phyloP scores from a whole-genome alignment of 2,888 invertebrate genomes.

The Bellardia bayeri region DNA sequence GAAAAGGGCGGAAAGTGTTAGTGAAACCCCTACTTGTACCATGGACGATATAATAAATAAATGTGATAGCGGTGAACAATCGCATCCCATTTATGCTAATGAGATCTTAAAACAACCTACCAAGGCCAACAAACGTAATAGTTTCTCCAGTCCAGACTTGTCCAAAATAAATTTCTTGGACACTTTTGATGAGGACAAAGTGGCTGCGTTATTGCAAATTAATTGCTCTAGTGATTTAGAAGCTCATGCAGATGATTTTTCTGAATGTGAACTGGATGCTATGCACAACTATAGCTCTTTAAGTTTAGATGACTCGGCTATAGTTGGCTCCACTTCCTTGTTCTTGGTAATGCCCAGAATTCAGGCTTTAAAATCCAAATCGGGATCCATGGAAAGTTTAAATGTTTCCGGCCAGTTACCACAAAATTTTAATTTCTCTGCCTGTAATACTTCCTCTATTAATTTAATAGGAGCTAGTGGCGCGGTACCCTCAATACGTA shows the following conservation, averaged over 20 bases:
- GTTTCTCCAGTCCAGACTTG: constrained; percentile 84
- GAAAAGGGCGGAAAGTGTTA: constrained; percentile 80
- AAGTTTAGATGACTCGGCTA: constrained; percentile 73
- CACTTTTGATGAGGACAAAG: constrained; percentile 77
- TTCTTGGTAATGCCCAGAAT: neutral
- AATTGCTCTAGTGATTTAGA: constrained; percentile 76
- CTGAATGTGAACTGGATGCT: constrained; percentile 72
- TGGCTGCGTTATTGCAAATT: constrained; percentile 73
- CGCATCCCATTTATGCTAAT: constrained; percentile 69
- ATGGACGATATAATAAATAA: constrained; percentile 75
- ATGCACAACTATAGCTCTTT: constrained; percentile 76
- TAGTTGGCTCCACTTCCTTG: constrained; percentile 51
- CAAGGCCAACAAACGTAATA: constrained; percentile 80
- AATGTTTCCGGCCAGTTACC: constrained; percentile 83
- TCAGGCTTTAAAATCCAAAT: constrained; percentile 55
- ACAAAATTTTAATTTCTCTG: constrained; percentile 83
- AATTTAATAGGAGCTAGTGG: constrained; percentile 83
- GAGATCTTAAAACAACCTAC: constrained; percentile 55
- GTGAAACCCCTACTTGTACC: constrained; percentile 77
- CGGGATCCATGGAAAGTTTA: constrained; percentile 79
- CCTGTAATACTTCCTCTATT: constrained; percentile 82
- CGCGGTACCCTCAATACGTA: constrained; percentile 75
- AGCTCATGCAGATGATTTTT: constrained; percentile 73
- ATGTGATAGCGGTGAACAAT: constrained; percentile 42
- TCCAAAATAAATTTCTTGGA: constrained; percentile 81